Conservation (phyloP, 2,113 vertebrate species). For the Eleginops maclovinus region DNA sequence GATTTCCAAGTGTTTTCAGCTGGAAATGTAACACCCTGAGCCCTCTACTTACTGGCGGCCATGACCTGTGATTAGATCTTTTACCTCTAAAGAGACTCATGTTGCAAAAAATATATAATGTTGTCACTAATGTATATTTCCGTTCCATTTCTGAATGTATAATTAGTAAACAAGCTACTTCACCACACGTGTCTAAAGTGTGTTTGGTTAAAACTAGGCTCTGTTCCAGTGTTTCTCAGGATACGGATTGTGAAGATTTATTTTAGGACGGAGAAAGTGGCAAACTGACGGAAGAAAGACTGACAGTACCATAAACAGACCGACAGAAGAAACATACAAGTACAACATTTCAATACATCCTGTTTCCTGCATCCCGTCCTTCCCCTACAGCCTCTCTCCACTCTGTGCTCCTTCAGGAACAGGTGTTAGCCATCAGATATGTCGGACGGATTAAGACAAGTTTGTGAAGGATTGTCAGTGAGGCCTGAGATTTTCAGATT, state of each 20-base stretch:
- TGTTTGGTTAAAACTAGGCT: constrained; percentile 40
- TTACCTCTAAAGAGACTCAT: constrained; percentile 23
- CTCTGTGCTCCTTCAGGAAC: constrained; percentile 56
- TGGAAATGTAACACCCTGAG: constrained; percentile 61
- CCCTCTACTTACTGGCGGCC: constrained; percentile 28
- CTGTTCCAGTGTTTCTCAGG: constrained; percentile 21
- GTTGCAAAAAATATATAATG: constrained; percentile 49
- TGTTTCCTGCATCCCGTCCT: constrained; percentile 18
- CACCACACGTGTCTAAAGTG: constrained; percentile 30
- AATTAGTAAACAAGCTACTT: constrained; percentile 48
- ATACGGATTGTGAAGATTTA: constrained; percentile 41
- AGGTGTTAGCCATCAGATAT: constrained; percentile 67
- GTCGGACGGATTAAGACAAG: constrained; percentile 62
- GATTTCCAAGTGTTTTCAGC: constrained; percentile 66
- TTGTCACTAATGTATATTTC: constrained; percentile 47
- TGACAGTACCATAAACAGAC: constrained; percentile 40
- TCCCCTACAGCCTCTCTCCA: neutral
- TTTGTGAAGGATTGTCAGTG: constrained; percentile 63
- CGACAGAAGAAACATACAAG: constrained; percentile 34
- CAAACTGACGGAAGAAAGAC: constrained; percentile 21
- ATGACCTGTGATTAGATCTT: constrained; percentile 62
- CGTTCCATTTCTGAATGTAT: constrained; percentile 40
- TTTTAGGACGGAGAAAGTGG: constrained; percentile 40
- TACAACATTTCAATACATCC: constrained; percentile 1
- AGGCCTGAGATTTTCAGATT: constrained; percentile 72